Evolutionary conservation across 2,888 invertebrate genomes (phyloP), one percentile per base, ranked within the genome.

Genomic region (Dasysyrphus albostriatus): DNA sequence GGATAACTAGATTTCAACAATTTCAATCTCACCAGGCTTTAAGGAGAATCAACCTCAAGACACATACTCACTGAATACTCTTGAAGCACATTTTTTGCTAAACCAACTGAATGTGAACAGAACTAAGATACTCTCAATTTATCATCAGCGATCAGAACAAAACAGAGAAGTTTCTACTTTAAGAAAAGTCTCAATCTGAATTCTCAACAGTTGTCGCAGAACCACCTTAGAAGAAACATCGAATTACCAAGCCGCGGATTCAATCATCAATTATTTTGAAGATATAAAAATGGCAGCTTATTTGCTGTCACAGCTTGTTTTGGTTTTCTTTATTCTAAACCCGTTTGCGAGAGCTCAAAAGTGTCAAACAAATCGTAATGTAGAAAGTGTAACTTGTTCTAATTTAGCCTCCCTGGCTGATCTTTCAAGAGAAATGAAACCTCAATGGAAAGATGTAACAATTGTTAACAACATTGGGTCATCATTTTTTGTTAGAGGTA

Each of bases 401-500:
- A 67, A 87, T 80, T 10, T 89, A 5, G 14, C 34, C 2, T 87
- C 88, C 37, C 54, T 88, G 16, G 74, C 49, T 14, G 88, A 88
- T 42, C 49, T 89, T 16, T 76, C 88, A 5, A 69, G 42, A 32
- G 88, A 89, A 75, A 78, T 89, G 59, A 61, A 58, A 37, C 42
- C 88, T 39, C 24, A 72, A 58, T 89, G 88, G 88, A 78, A 47
- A 29, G 77, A 88, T 61, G 54, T 90, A 12, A 61, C 65, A n/a
- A 74, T 90, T 24, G 70, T 78, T 9, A 90, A 89, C 67, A 56
- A 56, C 12, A n/a, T 72, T 16, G 74, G 56, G 1, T 44, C 29
- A 2, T n/a, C 54, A 12, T 90, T 89, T 69, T 47, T 54, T 14
- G 47, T 89, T 7, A 49, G 80, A 72, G 89, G 89, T 89, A 83